These are phyloP conservation scores for Eurystomus glaucurus DNA, from an alignment of 2,797 vertebrate species.

Conservation along the genomic window DNA sequence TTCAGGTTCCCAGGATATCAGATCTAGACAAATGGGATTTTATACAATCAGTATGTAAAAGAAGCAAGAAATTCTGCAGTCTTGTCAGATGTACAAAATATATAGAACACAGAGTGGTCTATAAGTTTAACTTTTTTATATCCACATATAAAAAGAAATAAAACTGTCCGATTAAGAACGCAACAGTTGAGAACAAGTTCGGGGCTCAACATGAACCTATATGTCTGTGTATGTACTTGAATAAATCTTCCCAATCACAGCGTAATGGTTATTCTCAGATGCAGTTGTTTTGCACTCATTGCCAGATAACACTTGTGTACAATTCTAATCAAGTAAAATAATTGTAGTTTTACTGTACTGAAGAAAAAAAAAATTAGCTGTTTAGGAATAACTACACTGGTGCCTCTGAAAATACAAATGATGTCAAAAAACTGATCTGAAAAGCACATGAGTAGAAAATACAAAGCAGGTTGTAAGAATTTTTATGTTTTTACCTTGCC, in stretches of 20 bases:
- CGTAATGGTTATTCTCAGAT: background rate
- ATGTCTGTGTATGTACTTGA: background rate
- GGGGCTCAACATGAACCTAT: background rate
- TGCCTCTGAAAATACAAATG: background rate
- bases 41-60: background rate
- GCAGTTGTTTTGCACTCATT: constrained; percentile 2
- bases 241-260: background rate
- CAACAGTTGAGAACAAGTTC: background rate
- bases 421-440: background rate
- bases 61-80: background rate
- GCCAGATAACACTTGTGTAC: background rate
- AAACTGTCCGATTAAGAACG: background rate
- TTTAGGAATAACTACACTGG: background rate
- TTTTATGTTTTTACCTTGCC: background rate
- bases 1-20: background rate
- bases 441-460: background rate
- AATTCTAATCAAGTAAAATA: background rate
- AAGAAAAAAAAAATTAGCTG: background rate
- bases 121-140: background rate
- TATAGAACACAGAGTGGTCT: background rate
- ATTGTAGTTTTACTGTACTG: background rate
- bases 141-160: background rate
- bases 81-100: background rate
- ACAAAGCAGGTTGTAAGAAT: background rate
- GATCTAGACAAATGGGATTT: background rate